Evolutionary conservation across 2,113 vertebrate genomes (phyloP).

Genomic region (Bujurquina vittata): DNA sequence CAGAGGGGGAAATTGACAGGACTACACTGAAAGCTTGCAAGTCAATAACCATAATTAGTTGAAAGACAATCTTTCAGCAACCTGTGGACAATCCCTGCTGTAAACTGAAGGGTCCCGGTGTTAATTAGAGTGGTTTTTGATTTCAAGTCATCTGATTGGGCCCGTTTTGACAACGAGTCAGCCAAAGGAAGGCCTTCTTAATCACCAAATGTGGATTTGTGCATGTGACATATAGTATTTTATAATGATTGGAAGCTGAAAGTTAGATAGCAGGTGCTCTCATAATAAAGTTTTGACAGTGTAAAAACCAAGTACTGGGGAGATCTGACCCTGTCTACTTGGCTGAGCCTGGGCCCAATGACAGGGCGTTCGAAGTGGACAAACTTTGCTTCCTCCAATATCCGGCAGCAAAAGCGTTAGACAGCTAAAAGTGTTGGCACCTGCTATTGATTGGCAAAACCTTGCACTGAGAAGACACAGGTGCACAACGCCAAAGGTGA

Average conservation of each 20-base stretch:
- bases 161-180: neutral
- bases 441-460: conserved; percentile 1
- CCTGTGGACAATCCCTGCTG: neutral
- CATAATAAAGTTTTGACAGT: neutral
- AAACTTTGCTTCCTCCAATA: no score
- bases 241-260: neutral
- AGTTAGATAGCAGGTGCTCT: neutral
- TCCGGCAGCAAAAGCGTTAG: neutral
- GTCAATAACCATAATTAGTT: neutral
- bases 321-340: neutral
- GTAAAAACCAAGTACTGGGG: neutral
- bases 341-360: neutral
- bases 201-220: neutral
- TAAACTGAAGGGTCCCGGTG: neutral
- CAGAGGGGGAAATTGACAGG: neutral
- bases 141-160: neutral
- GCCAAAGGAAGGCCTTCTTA: neutral
- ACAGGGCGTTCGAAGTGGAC: neutral
- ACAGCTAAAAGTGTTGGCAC: neutral
- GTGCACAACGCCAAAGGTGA: neutral
- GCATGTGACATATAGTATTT: neutral
- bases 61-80: neutral
- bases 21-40: neutral
- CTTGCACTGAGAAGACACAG: neutral
- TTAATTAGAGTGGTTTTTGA: neutral